Evolutionary conservation across 2,797 vertebrate genomes (phyloP).

Genomic region (Luscinia luscinia): DNA sequence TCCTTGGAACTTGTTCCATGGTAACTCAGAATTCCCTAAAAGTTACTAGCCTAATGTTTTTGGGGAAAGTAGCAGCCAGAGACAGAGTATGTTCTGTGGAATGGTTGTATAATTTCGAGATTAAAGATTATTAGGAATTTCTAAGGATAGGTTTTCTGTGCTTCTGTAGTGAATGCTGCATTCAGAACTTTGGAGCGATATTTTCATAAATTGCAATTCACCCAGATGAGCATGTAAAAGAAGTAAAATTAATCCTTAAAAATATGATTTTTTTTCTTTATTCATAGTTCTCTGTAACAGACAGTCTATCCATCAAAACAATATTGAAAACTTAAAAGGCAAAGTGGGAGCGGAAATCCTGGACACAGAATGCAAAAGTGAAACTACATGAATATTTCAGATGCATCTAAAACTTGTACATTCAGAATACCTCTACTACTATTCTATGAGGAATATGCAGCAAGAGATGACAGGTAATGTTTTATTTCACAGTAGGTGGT

Average conservation of each 20-base stretch:
- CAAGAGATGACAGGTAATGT: slow-evolving; percentile 14
- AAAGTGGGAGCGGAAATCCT: neutral
- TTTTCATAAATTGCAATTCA: neutral
- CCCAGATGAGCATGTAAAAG: neutral
- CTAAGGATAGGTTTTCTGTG: neutral
- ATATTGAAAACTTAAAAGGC: neutral
- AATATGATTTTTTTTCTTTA: neutral
- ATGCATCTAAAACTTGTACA: neutral
- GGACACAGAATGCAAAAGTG: neutral
- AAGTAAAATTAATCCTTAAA: neutral
- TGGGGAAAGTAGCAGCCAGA: neutral
- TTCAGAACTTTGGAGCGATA: neutral
- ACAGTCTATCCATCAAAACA: neutral
- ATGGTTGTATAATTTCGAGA: neutral
- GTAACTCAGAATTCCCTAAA: slow-evolving; percentile 15
- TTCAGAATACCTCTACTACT: neutral
- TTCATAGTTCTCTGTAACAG: neutral
- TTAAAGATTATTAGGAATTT: neutral
- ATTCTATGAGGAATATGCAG: neutral
- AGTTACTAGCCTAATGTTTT: neutral
- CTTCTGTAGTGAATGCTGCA: neutral
- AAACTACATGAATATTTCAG: neutral
- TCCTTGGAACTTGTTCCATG: neutral
- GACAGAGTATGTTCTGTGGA: neutral
- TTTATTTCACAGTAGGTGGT: slow-evolving; percentile 7